Conservation (phyloP, 2,797 vertebrate genomes). For the Mormyrus proboscirostris region DNA sequence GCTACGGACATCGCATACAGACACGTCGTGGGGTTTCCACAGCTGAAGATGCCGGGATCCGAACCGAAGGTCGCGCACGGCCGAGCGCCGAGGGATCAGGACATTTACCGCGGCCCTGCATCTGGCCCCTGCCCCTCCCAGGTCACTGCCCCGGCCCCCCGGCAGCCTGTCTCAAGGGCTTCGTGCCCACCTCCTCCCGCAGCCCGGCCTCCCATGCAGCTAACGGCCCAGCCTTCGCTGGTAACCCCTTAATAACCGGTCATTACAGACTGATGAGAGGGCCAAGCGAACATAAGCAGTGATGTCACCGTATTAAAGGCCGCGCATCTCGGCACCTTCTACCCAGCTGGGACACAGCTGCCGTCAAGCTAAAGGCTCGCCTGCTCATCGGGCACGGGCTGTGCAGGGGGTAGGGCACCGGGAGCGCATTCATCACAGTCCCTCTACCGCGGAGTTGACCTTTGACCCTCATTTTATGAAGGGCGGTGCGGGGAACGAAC, state of each 20-base stretch:
- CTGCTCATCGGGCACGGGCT: not conserved
- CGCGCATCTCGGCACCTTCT: not conserved
- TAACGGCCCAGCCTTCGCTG: not conserved
- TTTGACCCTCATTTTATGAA: not conserved
- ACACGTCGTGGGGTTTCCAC: not conserved
- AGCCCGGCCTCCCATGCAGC: not conserved
- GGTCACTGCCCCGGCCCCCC: not conserved
- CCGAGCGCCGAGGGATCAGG: not conserved
- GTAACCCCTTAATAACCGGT: not conserved
- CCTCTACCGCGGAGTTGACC: not conserved
- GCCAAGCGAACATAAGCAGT: not conserved
- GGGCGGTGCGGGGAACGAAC: not conserved
- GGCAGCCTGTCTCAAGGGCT: not conserved
- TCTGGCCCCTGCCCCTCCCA: not conserved
- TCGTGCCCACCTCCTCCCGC: not conserved
- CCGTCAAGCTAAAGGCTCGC: not conserved
- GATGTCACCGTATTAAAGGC: not conserved
- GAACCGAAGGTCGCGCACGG: not conserved
- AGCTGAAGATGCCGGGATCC: not conserved
- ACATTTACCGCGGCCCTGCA: not conserved
- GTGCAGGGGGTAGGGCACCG: not conserved
- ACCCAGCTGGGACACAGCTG: not conserved
- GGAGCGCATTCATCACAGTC: not conserved
- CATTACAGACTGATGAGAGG: not conserved
- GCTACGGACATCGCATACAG: constrained; percentile 13